phyloP scores from a whole-genome alignment of 2,797 vertebrate species.

The Hydrolagus colliei region DNA sequence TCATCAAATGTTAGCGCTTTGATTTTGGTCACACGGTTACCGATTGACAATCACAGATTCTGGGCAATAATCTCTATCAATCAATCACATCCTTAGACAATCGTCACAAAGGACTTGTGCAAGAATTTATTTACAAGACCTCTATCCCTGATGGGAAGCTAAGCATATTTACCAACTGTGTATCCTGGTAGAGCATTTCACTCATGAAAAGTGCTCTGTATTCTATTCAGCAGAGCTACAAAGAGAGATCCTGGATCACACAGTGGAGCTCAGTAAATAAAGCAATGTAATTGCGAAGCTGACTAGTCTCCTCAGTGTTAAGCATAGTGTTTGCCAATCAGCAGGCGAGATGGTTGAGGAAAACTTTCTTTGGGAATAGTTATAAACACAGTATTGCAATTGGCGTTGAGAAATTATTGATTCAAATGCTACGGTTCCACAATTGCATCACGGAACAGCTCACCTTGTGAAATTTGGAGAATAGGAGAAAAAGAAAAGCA shows the following conservation, averaged over 20 bases:
- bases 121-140: too few relatives aligned
- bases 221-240: background rate
- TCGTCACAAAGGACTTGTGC: too few relatives aligned
- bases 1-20: too few relatives aligned
- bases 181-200: background rate
- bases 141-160: too few relatives aligned
- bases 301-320: background rate
- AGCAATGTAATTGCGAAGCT: background rate
- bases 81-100: too few relatives aligned
- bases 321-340: background rate
- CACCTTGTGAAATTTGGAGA: constrained; percentile 24
- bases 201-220: background rate
- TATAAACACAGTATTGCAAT: background rate
- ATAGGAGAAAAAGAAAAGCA: constrained; percentile 26
- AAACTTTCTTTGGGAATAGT: background rate
- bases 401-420: background rate
- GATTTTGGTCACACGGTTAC: too few relatives aligned
- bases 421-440: background rate
- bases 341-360: background rate
- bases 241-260: background rate
- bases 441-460: background rate
- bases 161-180: background rate
- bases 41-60: too few relatives aligned
- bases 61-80: too few relatives aligned
- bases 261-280: background rate